These are phyloP conservation scores for Noctua fimbriata DNA, from an alignment of 2,888 invertebrate species.

Conservation along the genomic window DNA sequence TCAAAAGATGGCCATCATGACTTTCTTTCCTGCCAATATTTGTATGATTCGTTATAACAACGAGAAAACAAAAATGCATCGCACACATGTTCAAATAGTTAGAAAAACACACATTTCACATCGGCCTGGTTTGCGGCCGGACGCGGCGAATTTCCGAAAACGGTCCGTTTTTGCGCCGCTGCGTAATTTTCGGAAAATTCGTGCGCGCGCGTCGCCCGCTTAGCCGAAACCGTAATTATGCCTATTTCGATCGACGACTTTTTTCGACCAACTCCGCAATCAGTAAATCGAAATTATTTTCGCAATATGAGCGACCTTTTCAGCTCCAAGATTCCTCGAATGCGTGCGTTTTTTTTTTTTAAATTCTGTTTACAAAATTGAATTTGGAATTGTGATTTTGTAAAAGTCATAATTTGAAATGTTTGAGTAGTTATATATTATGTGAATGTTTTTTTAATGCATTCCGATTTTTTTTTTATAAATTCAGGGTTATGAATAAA, in stretches of 20 bases:
- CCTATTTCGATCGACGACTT: constrained; percentile 85
- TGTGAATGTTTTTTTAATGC: background rate
- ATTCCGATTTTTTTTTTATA: background rate
- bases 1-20: background rate
- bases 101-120: constrained; percentile 62
- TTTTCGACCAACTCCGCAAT: constrained; percentile 73
- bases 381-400: constrained; percentile 23
- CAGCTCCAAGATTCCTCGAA: constrained; percentile 45
- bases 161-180: constrained; percentile 75
- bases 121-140: constrained; percentile 55
- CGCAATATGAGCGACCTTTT: constrained; percentile 55
- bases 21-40: background rate
- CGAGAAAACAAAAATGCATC: constrained; percentile 33
- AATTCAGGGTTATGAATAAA: background rate
- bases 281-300: constrained; percentile 69
- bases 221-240: constrained; percentile 83
- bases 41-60: constrained; percentile 5
- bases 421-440: background rate
- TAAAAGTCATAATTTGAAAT: background rate
- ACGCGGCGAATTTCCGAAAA: constrained; percentile 80
- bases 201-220: constrained; percentile 70
- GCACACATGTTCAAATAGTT: constrained; percentile 41
- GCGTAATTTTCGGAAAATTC: constrained; percentile 86
- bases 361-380: constrained; percentile 15
- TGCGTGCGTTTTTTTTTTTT: constrained; percentile 40